Conservation (phyloP, 2,797 vertebrate genomes). For the Eulemur rubriventer region DNA sequence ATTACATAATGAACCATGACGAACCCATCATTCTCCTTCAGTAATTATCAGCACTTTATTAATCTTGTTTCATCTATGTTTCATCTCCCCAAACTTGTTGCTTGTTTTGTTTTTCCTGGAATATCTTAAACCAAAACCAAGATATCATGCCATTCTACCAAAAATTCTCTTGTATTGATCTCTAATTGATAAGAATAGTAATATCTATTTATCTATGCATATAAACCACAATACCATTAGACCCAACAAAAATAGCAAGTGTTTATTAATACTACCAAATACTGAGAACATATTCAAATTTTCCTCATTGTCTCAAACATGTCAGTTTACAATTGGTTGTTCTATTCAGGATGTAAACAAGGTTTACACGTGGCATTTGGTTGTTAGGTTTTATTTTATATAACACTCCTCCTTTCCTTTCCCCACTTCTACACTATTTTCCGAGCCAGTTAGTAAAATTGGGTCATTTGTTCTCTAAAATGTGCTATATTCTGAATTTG, state of each 20-base stretch:
- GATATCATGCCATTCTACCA: background rate
- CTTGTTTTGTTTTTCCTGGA: background rate
- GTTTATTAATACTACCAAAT: background rate
- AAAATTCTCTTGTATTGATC: background rate
- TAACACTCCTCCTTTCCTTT: background rate
- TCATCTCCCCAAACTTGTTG: background rate
- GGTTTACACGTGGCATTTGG: background rate
- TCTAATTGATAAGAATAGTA: background rate
- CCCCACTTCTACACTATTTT: background rate
- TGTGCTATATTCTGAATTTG: background rate
- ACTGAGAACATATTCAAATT: background rate
- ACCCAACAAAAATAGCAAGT: background rate
- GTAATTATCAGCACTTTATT: background rate
- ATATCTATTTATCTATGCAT: background rate
- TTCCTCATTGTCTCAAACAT: background rate
- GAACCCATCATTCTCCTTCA: background rate
- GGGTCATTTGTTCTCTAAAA: background rate
- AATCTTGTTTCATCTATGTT: background rate
- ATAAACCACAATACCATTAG: background rate
- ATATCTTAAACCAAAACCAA: conserved; percentile 48
- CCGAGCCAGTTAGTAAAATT: background rate
- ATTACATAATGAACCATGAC: background rate
- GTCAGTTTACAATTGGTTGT: background rate
- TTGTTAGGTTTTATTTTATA: background rate
- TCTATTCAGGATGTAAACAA: background rate